A percentile compares a stretch with the other conserved stretches of the same genome.
Conservation (phyloP, 2,113 vertebrate genomes). For the Circaetus cinerascens region DNA sequence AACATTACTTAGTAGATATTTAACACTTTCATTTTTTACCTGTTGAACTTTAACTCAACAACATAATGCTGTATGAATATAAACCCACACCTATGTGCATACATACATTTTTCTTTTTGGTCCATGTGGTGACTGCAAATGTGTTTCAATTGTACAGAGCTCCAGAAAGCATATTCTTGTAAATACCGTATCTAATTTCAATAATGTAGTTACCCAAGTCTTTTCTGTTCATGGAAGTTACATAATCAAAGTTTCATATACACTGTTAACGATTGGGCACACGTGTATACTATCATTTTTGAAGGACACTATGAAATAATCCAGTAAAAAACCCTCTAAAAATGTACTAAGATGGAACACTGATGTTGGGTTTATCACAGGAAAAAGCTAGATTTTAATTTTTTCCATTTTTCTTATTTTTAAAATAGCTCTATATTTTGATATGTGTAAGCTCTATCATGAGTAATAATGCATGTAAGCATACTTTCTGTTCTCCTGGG, state of each 20-base stretch:
- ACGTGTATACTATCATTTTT: not conserved
- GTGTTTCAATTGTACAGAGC: not conserved
- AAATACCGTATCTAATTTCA: not conserved
- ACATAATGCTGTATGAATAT: not conserved
- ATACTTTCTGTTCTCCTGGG: not conserved
- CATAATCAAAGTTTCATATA: not conserved
- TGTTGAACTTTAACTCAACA: not conserved
- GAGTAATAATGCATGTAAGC: accelerated
- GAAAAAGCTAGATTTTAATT: not conserved
- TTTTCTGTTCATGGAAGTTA: not conserved
- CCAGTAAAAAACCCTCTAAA: not conserved
- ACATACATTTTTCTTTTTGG: not conserved
- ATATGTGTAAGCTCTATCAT: not conserved
- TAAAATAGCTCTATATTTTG: not conserved
- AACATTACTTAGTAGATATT: not conserved
- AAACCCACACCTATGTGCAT: accelerated
- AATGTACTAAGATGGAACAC: not conserved
- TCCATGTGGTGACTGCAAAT: not conserved
- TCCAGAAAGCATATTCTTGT: not conserved
- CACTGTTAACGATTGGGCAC: not conserved
- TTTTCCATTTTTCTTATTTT: not conserved
- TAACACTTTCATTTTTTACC: not conserved
- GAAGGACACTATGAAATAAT: not conserved
- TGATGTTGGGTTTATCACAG: not conserved
- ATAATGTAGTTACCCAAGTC: not conserved